Evolutionary conservation across 2,888 invertebrate species (phyloP).

Genomic region (Heliconius cydno): DNA sequence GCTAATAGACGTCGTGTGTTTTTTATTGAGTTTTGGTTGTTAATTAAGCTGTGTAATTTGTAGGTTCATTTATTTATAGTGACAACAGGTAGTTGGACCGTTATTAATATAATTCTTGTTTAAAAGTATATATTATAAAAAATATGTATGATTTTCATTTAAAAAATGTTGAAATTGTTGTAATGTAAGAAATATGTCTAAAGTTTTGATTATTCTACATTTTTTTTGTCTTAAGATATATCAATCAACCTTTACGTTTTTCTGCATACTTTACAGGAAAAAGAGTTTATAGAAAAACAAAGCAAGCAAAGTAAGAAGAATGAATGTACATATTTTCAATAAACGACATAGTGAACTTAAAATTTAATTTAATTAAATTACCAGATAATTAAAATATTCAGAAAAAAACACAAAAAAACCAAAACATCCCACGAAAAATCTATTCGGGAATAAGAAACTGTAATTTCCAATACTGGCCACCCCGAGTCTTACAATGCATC

Average conservation of each 20-base stretch:
- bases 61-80: not conserved
- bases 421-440: conserved; percentile 42
- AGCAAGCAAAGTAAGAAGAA: not conserved
- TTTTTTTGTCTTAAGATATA: too few relatives aligned
- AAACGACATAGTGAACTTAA: not conserved
- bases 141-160: too few relatives aligned
- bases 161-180: not conserved
- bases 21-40: not conserved
- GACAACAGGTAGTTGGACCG: too few relatives aligned
- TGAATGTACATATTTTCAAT: too few relatives aligned
- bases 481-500: conserved; percentile 59
- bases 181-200: not conserved
- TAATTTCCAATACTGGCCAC: conserved; percentile 63
- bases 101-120: too few relatives aligned
- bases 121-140: too few relatives aligned
- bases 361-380: too few relatives aligned
- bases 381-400: conserved; percentile 1
- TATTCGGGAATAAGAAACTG: conserved; percentile 45
- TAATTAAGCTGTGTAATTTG: not conserved
- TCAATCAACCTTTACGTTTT: not conserved
- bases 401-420: conserved; percentile 27
- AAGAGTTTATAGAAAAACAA: not conserved
- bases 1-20: conserved; percentile 29
- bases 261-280: not conserved
- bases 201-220: too few relatives aligned